phyloP scores from a whole-genome alignment of 2,797 vertebrate species.

The Crypturellus tataupa region DNA sequence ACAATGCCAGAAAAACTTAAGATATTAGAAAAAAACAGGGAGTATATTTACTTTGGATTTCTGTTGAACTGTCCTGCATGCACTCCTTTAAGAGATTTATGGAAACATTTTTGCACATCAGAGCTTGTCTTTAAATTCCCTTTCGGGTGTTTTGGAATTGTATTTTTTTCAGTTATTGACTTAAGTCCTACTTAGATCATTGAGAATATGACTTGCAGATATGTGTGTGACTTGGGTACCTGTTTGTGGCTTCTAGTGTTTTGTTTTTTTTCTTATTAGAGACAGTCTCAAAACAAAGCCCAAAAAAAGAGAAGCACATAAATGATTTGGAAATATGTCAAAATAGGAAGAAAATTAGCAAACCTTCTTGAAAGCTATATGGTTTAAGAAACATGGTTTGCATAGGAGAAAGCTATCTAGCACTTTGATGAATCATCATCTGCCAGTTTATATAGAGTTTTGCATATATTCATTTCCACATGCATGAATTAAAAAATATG shows the following conservation, averaged over 20 bases:
- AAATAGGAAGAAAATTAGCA: not conserved
- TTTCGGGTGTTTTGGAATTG: not conserved
- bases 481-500: too few species aligned
- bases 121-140: not conserved
- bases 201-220: not conserved
- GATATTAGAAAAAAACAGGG: not conserved
- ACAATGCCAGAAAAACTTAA: not conserved
- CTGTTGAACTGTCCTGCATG: not conserved
- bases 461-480: too few species aligned
- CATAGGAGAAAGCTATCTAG: too few species aligned
- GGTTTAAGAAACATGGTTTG: too few species aligned
- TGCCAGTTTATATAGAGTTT: too few species aligned
- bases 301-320: not conserved
- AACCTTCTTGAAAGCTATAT: not conserved
- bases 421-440: too few species aligned
- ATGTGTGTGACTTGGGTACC: accelerated
- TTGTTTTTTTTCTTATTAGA: not conserved
- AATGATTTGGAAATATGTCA: not conserved
- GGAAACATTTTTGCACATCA: not conserved
- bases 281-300: not conserved
- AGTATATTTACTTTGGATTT: not conserved
- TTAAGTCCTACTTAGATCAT: not conserved
- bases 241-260: not conserved
- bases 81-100: not conserved
- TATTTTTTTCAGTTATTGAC: not conserved